Evolutionary conservation across 1,140 invertebrate species (phyloP).

Genomic region (Trachymyrmex septentrionalis): DNA sequence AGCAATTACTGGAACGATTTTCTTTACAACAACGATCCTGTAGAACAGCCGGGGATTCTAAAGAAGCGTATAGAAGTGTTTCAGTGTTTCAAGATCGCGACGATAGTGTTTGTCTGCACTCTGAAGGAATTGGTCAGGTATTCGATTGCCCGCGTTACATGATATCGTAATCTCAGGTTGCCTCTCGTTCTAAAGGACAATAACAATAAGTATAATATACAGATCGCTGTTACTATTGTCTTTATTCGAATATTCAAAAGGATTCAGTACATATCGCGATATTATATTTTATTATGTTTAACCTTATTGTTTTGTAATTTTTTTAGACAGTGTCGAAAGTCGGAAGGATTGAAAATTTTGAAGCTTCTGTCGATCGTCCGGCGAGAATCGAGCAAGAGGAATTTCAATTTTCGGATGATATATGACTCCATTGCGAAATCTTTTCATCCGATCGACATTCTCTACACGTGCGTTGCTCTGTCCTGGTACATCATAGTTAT

Average conservation of each 20-base stretch:
- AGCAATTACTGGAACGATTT: constrained; percentile 94
- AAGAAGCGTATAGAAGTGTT: constrained; percentile 88
- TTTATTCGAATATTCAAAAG: background rate
- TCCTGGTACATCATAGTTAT: constrained; percentile 79
- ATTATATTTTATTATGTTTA: too few relatives aligned
- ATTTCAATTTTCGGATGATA: constrained; percentile 73
- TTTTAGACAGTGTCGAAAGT: constrained; percentile 77
- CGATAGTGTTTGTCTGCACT: constrained; percentile 88
- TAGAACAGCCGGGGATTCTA: constrained; percentile 89
- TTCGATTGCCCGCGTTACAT: background rate
- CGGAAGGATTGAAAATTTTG: constrained; percentile 63
- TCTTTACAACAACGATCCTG: constrained; percentile 91
- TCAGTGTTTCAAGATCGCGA: constrained; percentile 87
- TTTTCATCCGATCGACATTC: constrained; percentile 78
- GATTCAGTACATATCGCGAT: too few relatives aligned
- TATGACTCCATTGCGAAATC: constrained; percentile 72
- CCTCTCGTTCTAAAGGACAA: background rate
- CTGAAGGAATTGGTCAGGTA: constrained; percentile 87
- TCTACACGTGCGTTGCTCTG: constrained; percentile 67
- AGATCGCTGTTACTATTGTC: too few relatives aligned
- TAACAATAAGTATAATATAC: too few relatives aligned
- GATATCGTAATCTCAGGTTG: background rate
- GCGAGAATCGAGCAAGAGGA: constrained; percentile 80
- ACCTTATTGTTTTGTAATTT: background rate
- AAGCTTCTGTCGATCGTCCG: constrained; percentile 69